Evolutionary conservation across 64 coral and sea anemone genomes (phyloP).

Genomic region (Stichodactyla mertensii): DNA sequence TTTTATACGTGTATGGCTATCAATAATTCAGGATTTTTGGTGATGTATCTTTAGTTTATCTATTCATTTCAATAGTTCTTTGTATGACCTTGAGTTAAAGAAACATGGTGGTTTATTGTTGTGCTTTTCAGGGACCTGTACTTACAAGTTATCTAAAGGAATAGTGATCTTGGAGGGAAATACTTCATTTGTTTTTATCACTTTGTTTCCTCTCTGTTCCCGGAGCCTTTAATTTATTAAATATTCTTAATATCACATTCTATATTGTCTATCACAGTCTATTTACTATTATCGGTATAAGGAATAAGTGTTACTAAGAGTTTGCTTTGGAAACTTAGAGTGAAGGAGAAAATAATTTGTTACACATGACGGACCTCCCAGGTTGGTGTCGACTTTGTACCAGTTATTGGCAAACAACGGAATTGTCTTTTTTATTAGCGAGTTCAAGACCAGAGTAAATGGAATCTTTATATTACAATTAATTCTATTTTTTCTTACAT

Average conservation of each 20-base stretch:
- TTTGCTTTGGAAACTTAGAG: too few relatives aligned
- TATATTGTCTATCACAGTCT: too few relatives aligned
- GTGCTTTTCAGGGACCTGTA: background rate
- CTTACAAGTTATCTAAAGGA: background rate
- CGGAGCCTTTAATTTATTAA: background rate
- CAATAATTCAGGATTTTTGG: conserved; percentile 5
- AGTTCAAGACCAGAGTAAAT: too few relatives aligned
- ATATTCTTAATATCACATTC: background rate
- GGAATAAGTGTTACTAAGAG: too few relatives aligned
- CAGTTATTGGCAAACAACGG: too few relatives aligned
- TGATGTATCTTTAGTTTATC: background rate
- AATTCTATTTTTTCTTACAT: too few relatives aligned
- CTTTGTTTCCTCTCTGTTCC: background rate
- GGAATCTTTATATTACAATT: too few relatives aligned
- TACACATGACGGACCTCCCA: too few relatives aligned
- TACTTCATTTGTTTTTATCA: background rate
- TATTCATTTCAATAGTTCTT: conserved; percentile 15
- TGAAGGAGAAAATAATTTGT: too few relatives aligned
- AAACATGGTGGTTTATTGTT: background rate
- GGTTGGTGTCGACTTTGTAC: too few relatives aligned
- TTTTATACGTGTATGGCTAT: background rate
- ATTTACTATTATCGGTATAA: too few relatives aligned
- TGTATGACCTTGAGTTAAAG: background rate
- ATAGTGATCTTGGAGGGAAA: background rate
- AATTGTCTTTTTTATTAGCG: too few relatives aligned